Conservation (phyloP, 2,888 invertebrate genomes). For the Rhopalosiphum nymphaeae region DNA sequence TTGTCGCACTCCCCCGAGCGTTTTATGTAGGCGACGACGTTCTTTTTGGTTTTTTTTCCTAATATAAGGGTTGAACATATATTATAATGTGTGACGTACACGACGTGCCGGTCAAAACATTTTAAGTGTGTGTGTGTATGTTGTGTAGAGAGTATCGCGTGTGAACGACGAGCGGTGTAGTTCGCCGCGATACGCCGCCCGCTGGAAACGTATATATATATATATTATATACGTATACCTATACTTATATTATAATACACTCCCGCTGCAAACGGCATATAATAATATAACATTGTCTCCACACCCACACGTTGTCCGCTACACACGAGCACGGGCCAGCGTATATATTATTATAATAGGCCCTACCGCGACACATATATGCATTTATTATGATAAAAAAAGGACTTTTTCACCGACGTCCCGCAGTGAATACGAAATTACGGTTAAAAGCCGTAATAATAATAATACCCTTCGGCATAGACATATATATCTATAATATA, state of each 20-base stretch:
- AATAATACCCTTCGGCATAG: background rate
- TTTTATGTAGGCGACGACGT: background rate
- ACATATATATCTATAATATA: background rate
- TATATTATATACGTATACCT: background rate
- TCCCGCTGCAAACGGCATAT: background rate
- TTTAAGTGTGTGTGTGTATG: background rate
- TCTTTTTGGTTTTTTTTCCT: background rate
- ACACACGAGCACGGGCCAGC: background rate
- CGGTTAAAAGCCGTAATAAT: slow-evolving; percentile 26
- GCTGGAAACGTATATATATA: background rate
- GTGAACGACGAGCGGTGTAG: slow-evolving; percentile 16
- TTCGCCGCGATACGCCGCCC: background rate
- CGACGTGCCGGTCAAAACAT: slow-evolving; percentile 8
- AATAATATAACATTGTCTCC: background rate
- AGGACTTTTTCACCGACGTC: background rate
- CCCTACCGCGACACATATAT: slow-evolving; percentile 12
- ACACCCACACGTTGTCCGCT: background rate
- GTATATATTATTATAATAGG: slow-evolving; percentile 22
- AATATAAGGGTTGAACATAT: background rate
- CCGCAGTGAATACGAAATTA: slow-evolving; percentile 25
- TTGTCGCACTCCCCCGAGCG: slow-evolving; percentile 21
- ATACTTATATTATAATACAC: background rate
- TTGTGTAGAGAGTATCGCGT: background rate
- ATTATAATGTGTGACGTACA: background rate
- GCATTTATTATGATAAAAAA: slow-evolving; percentile 32